phyloP scores from a whole-genome alignment of 2,113 vertebrate species.

The Crocuta crocuta region DNA sequence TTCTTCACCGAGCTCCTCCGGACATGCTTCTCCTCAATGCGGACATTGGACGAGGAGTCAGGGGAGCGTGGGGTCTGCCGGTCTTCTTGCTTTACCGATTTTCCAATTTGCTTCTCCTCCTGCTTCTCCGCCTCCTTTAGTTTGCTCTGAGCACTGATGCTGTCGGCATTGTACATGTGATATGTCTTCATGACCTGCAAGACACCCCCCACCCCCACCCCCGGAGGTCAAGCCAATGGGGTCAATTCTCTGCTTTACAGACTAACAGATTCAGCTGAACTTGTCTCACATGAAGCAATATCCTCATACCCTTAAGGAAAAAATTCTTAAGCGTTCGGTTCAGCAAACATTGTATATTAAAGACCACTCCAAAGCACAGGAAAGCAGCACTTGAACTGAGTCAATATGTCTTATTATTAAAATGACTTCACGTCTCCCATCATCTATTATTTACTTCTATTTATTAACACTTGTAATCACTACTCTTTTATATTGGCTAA shows the following conservation, averaged over 20 bases:
- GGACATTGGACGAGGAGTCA: slow-evolving; percentile 93
- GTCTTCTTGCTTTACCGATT: slow-evolving; percentile 95
- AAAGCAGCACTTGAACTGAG: slow-evolving; percentile 4
- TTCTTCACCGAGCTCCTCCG: slow-evolving; percentile 98
- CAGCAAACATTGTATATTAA: not conserved
- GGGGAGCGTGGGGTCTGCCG: slow-evolving; percentile 96
- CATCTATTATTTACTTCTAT: slow-evolving; percentile 6
- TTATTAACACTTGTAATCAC: slow-evolving; percentile 37
- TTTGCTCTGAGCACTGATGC: slow-evolving; percentile 98
- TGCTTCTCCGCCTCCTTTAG: slow-evolving; percentile 99
- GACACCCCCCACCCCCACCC: not conserved
- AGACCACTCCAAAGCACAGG: not conserved
- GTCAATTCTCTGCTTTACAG: slow-evolving; percentile 7
- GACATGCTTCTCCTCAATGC: slow-evolving; percentile 95
- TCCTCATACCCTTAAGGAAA: not conserved
- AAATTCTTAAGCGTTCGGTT: not conserved
- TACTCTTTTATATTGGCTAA: not conserved
- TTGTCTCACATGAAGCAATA: not conserved
- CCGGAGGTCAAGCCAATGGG: slow-evolving; percentile 61
- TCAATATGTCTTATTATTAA: not conserved
- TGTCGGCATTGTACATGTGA: slow-evolving; percentile 99
- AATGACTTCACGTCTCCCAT: not conserved
- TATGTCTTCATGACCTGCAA: slow-evolving; percentile 99
- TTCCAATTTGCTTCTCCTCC: slow-evolving; percentile 99
- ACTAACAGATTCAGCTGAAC: not conserved